A percentile compares a stretch with the other conserved stretches of the same genome.
Evolutionary conservation across 2,888 invertebrate genomes (phyloP).

Genomic region (Eurois occulta): DNA sequence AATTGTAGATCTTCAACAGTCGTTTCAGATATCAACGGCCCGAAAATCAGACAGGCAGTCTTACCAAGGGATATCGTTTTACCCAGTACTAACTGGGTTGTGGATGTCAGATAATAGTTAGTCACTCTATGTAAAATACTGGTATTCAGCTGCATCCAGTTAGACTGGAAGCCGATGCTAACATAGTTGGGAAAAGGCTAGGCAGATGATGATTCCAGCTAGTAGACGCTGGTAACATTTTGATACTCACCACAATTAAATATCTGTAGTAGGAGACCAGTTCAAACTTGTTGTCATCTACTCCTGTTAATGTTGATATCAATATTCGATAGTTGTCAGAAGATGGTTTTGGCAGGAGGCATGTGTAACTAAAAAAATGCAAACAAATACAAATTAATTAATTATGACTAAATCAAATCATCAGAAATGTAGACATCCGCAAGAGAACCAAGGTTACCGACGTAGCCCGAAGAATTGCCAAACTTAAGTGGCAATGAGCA

Average conservation of each 20-base stretch:
- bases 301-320: constrained; percentile 20
- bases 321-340: constrained; percentile 64
- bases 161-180: not conserved
- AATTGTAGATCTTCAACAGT: no score
- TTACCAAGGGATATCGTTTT: not conserved
- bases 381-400: not conserved
- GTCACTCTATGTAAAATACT: not conserved
- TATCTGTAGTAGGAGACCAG: constrained; percentile 41
- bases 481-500: no score
- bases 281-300: constrained; percentile 30
- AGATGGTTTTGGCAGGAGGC: constrained; percentile 54
- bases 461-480: no score
- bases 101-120: not conserved
- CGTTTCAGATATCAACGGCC: no score
- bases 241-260: constrained; percentile 49
- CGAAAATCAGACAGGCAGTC: no score
- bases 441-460: no score
- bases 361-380: constrained; percentile 39
- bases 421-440: no score
- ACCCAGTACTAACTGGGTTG: not conserved
- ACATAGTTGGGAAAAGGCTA: not conserved
- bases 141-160: not conserved
- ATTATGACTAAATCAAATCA: no score
- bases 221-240: not conserved
- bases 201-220: not conserved